A percentile compares a stretch with the other conserved stretches of the same genome.
phyloP scores from a whole-genome alignment of 2,888 invertebrate species.

The Reticulitermes lucifugus region DNA sequence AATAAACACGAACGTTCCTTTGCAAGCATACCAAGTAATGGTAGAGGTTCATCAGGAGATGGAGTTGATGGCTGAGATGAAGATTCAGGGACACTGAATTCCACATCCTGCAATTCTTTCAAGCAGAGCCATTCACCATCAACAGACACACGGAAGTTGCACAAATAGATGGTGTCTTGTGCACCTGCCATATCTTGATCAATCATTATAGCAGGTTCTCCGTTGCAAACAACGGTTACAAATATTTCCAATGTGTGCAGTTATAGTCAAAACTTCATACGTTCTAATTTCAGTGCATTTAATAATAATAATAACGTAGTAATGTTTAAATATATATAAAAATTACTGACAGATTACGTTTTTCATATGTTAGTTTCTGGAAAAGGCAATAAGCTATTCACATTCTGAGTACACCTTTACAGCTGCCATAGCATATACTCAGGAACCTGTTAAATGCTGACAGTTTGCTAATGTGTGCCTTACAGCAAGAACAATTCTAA shows the following conservation, averaged over 20 bases:
- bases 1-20: too few relatives aligned
- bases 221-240: slow-evolving; percentile 11
- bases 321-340: slow-evolving; percentile 11
- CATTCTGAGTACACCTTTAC: background rate
- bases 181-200: slow-evolving; percentile 83
- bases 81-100: slow-evolving; percentile 79
- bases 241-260: background rate
- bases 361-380: background rate
- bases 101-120: slow-evolving; percentile 93
- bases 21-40: slow-evolving; percentile 55
- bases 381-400: slow-evolving; percentile 25
- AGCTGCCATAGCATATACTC: background rate
- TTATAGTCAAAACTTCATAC: background rate
- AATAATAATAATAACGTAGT: background rate
- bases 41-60: slow-evolving; percentile 72
- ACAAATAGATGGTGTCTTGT: slow-evolving; percentile 95
- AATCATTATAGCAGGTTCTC: slow-evolving; percentile 47
- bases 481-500: background rate
- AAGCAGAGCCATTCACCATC: slow-evolving; percentile 98
- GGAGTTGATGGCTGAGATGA: slow-evolving; percentile 75
- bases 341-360: background rate
- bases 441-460: background rate
- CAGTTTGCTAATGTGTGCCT: background rate
- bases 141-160: slow-evolving; percentile 96
- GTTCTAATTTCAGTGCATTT: background rate